Conservation (phyloP, 1,140 invertebrate species). For the Lamellibrachia luymesi region DNA sequence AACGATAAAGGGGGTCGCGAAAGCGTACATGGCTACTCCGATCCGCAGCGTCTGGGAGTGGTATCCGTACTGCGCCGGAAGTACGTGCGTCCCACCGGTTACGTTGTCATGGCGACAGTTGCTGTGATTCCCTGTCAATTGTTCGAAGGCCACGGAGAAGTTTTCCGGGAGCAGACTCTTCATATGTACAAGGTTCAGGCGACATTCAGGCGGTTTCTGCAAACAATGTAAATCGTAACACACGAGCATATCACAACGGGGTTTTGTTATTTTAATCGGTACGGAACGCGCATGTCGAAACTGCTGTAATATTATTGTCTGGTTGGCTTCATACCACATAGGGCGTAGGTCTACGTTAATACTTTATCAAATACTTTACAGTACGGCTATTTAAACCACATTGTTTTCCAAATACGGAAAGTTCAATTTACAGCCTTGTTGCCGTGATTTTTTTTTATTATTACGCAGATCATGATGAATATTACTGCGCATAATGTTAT, state of each 20-base stretch:
- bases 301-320: no score
- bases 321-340: no score
- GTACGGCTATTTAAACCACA: no score
- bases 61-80: neutral
- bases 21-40: neutral
- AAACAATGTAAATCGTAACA: neutral
- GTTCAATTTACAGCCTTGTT: no score
- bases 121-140: neutral
- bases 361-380: no score
- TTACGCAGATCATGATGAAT: no score
- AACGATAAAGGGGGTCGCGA: constrained; percentile 25
- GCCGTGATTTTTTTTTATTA: no score
- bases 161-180: neutral
- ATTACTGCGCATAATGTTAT: no score
- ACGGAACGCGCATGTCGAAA: no score
- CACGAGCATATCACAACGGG: neutral
- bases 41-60: neutral
- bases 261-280: neutral
- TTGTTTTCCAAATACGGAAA: no score
- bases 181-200: neutral
- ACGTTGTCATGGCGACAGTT: neutral
- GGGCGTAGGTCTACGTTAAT: no score
- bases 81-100: neutral
- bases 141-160: neutral
- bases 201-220: neutral